phyloP scores from a whole-genome alignment of 2,888 invertebrate species.

The Chromoteleia sp. region DNA sequence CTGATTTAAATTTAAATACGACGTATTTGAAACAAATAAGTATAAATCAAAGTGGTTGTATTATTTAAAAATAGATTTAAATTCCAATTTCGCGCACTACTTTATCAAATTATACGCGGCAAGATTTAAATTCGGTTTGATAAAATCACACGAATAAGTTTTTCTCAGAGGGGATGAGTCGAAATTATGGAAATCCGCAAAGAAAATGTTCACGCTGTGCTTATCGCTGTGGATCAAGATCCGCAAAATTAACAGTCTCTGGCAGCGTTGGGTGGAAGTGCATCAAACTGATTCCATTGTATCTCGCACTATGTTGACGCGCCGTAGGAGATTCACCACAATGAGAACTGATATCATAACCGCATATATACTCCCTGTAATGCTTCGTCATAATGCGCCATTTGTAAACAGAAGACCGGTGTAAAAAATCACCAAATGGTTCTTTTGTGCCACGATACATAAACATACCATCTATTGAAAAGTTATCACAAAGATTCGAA shows the following conservation, averaged over 20 bases:
- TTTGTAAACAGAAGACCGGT: slow-evolving; percentile 36
- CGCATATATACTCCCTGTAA: slow-evolving; percentile 65
- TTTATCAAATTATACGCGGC: no score
- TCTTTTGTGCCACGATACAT: slow-evolving; percentile 18
- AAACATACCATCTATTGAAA: not conserved
- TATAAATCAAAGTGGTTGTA: no score
- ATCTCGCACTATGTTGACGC: slow-evolving; percentile 71
- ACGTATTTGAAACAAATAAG: no score
- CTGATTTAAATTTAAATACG: no score
- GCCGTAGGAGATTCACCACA: slow-evolving; percentile 67
- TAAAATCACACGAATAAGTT: not conserved
- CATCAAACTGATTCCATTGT: slow-evolving; percentile 81
- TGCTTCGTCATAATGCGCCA: slow-evolving; percentile 51
- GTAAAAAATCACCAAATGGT: slow-evolving; percentile 30
- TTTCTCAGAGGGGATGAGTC: slow-evolving; percentile 17
- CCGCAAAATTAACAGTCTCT: slow-evolving; percentile 79
- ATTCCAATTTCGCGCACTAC: no score
- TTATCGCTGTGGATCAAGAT: slow-evolving; percentile 66
- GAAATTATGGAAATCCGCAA: slow-evolving; percentile 48
- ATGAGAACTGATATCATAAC: slow-evolving; percentile 69
- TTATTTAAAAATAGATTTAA: no score
- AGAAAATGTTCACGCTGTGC: slow-evolving; percentile 56
- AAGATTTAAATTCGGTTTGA: not conserved
- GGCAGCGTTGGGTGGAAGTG: slow-evolving; percentile 72
- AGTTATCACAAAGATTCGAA: no score